phyloP scores from a whole-genome alignment of 2,113 vertebrate species.

The Cricetomys ansorgei region DNA sequence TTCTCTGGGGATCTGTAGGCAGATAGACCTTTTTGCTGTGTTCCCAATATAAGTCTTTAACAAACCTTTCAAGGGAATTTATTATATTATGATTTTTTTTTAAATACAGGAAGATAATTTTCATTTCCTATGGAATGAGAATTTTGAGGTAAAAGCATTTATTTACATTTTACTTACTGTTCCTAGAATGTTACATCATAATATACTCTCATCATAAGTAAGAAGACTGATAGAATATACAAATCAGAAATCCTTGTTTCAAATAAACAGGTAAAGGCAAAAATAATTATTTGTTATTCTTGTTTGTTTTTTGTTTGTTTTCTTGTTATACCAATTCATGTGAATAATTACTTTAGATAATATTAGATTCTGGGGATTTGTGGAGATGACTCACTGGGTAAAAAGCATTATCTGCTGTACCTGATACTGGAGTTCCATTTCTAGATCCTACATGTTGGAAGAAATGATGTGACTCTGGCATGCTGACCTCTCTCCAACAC shows the following conservation, averaged over 20 bases:
- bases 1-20: no score
- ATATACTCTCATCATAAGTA: not conserved
- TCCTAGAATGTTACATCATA: not conserved
- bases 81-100: not conserved
- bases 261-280: not conserved
- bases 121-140: not conserved
- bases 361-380: not conserved
- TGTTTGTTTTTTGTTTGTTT: not conserved
- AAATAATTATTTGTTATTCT: not conserved
- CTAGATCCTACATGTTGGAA: not conserved
- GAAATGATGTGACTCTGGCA: not conserved
- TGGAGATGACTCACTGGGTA: not conserved
- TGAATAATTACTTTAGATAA: not conserved
- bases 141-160: not conserved
- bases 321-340: not conserved
- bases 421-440: not conserved
- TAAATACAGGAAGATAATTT: not conserved
- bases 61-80: not conserved
- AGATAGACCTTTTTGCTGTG: no score
- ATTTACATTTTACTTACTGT: not conserved
- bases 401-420: no score
- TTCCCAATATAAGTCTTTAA: no score
- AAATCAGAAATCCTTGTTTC: not conserved
- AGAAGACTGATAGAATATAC: not conserved
- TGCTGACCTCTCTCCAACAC: not conserved